Percentiles rank a stretch among this genome's conserved stretches.
Conservation (phyloP, 2,888 invertebrate genomes). For the Zaprionus bogoriensis region DNA sequence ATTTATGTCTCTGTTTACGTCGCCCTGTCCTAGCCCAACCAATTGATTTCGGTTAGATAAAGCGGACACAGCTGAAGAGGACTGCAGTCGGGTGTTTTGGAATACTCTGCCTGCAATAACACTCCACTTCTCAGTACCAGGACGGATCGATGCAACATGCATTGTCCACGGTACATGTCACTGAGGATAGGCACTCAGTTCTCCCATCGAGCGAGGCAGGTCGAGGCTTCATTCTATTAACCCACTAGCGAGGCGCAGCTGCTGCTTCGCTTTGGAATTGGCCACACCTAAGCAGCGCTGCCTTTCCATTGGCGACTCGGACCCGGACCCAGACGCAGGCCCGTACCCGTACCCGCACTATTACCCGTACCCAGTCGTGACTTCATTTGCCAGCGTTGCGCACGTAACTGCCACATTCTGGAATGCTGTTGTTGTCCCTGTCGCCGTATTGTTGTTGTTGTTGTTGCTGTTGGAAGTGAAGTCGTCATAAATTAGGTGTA, state of each 20-base stretch:
- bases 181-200: too few species aligned
- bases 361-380: constrained; percentile 56
- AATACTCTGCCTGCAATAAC: too few species aligned
- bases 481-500: constrained; percentile 72
- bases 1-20: background rate
- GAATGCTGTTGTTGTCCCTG: constrained; percentile 48
- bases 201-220: constrained; percentile 20
- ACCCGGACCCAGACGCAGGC: constrained; percentile 25
- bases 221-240: constrained; percentile 62
- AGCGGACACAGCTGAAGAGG: too few species aligned
- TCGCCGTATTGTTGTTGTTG: constrained; percentile 31
- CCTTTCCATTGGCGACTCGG: constrained; percentile 40
- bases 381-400: constrained; percentile 61
- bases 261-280: constrained; percentile 39
- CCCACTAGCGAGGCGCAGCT: constrained; percentile 48
- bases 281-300: constrained; percentile 43
- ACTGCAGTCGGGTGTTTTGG: too few species aligned
- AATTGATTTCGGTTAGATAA: constrained; percentile 22
- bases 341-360: too few species aligned
- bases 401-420: constrained; percentile 61
- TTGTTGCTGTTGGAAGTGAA: constrained; percentile 18
- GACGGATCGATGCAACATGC: too few species aligned
- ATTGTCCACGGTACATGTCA: too few species aligned
- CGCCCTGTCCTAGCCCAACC: constrained; percentile 14
- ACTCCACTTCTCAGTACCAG: too few species aligned